A percentile compares a stretch with the other conserved stretches of the same genome.
phyloP scores from a whole-genome alignment of 1,140 invertebrate genomes.

The Hylaeus volcanicus region DNA sequence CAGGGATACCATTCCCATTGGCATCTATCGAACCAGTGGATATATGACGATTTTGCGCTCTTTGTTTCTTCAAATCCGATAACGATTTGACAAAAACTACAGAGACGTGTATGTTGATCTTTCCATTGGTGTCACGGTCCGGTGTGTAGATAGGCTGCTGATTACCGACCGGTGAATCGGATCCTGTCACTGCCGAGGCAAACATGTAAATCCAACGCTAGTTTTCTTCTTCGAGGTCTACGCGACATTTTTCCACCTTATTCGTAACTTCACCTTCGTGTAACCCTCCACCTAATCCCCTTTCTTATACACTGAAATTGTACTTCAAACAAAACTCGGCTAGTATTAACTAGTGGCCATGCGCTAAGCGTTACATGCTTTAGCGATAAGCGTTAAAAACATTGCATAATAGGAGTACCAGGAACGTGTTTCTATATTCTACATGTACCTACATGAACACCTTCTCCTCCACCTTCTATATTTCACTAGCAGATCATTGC shows the following conservation, averaged over 20 bases:
- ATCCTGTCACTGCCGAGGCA: constrained; percentile 77
- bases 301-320: constrained; percentile 46
- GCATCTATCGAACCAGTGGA: constrained; percentile 76
- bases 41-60: constrained; percentile 89
- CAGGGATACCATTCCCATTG: constrained; percentile 79
- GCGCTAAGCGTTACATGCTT: constrained; percentile 64
- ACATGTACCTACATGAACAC: constrained; percentile 11
- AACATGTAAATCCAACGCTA: constrained; percentile 76
- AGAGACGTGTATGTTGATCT: constrained; percentile 93
- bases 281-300: constrained; percentile 57
- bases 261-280: constrained; percentile 7
- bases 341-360: constrained; percentile 53
- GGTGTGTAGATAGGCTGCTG: constrained; percentile 77
- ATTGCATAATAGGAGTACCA: constrained; percentile 46
- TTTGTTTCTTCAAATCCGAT: constrained; percentile 94
- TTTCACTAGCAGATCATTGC: background rate
- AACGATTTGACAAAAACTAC: constrained; percentile 88
- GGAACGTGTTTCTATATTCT: constrained; percentile 17
- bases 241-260: constrained; percentile 12
- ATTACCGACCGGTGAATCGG: constrained; percentile 72
- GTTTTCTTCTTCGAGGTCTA: constrained; percentile 19
- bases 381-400: constrained; percentile 55
- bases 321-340: constrained; percentile 35
- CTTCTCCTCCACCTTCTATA: constrained; percentile 2
- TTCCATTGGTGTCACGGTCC: constrained; percentile 90